Conservation (phyloP, 2,888 invertebrate species). For the Callimorpha dominula region DNA sequence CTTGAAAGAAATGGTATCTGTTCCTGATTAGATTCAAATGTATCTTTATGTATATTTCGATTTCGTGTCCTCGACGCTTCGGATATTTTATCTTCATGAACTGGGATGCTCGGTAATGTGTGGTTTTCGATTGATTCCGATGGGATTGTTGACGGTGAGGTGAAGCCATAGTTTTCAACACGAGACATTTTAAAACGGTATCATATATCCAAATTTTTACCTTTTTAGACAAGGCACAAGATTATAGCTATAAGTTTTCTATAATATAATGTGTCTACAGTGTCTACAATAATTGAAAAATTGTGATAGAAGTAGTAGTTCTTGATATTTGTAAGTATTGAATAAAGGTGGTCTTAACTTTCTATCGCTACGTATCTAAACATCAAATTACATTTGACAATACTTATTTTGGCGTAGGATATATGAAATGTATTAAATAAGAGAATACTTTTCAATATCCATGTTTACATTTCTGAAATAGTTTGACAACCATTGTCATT, state of each 20-base stretch:
- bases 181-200: conserved; percentile 18
- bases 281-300: neutral
- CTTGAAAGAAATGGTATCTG: conserved; percentile 13
- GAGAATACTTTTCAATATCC: neutral
- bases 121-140: conserved; percentile 65
- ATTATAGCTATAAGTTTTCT: neutral
- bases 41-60: conserved; percentile 13
- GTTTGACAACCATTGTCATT: conserved; percentile 4
- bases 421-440: neutral
- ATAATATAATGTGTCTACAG: neutral
- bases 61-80: conserved; percentile 10
- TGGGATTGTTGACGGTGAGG: conserved; percentile 33
- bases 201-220: neutral
- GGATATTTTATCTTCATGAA: conserved; percentile 25
- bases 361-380: neutral
- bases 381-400: neutral
- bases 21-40: conserved; percentile 9
- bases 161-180: conserved; percentile 13
- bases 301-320: neutral
- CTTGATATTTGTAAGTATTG: neutral
- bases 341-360: neutral
- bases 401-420: neutral
- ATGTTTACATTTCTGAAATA: conserved; percentile 1
- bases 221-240: neutral
- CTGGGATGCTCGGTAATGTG: conserved; percentile 60